Base-by-base conservation (phyloP, 1,140 invertebrate genomes). In the Homarus americanus region DNA sequence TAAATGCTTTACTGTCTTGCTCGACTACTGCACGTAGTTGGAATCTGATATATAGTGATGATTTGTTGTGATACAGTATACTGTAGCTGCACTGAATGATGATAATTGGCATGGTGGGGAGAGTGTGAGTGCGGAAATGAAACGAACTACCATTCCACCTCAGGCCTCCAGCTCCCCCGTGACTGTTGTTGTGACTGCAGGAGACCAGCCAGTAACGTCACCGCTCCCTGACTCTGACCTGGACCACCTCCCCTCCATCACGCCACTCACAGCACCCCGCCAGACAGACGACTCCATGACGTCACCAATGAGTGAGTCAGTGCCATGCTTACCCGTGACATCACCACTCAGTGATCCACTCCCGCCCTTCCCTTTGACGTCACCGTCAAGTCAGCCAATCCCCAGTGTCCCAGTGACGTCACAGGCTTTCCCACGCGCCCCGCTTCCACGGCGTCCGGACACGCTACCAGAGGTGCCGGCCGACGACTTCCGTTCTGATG, bases 381-480 rank as follows among this genome's bases (percentile, higher is more conserved):
- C 63, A 69, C 5, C n/a, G 63, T 69, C 63, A 32, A 69, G 63
- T 69, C 63, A 69, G 24, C 76, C 76, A 79, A 79, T 79, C 76
- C 38, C 76, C 3, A n/a, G 44, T 28, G 40, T 15, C 28, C 40
- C 28, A 2, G 76, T 44, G 76, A 79, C 76, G 76, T 79, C 76
- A 44, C 76, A 49, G 38, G 40, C 76, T 79, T 79, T 79, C 76
- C 76, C 76, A 40, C 76, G 10, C 24, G 28, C 76, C 76, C 76
- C 40, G 76, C 76, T 79, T 44, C 76, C 76, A 44, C 76, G 36
- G 76, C 40, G 76, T 79, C 76, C 76, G 76, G 76, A n/a, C 32
- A 79, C 40, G 41, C 24, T 79, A 28, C 20, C 40, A 32, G 2
- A 28, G 12, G 34, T 40, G 15, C 36, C 75, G 36, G 24, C 41